These are phyloP conservation scores for Drosophila micromelanica DNA, from an alignment of 1,140 invertebrate species.

Conservation along the genomic window DNA sequence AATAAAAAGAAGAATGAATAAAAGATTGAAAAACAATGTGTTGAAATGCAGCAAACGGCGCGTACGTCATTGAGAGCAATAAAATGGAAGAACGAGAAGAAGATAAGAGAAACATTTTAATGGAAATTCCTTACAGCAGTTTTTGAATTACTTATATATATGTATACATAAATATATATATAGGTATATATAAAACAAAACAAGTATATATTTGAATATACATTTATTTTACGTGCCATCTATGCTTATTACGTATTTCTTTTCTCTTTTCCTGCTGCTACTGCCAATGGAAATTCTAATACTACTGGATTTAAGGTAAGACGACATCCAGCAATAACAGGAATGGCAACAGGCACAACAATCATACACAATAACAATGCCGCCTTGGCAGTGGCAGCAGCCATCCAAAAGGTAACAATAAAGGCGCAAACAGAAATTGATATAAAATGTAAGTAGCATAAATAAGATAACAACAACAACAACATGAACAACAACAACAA, in stretches of 20 bases:
- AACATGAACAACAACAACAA: slow-evolving; percentile 48
- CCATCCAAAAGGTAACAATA: slow-evolving; percentile 50
- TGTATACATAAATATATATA: neutral
- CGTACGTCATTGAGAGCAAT: slow-evolving; percentile 62
- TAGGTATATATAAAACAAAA: neutral
- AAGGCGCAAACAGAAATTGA: slow-evolving; percentile 73
- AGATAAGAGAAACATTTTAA: slow-evolving; percentile 81
- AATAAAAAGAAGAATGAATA: slow-evolving; percentile 13
- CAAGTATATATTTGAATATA: slow-evolving; percentile 25
- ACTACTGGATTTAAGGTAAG: slow-evolving; percentile 65
- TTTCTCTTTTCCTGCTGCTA: slow-evolving; percentile 28
- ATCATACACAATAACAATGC: slow-evolving; percentile 49
- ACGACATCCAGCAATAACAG: slow-evolving; percentile 44
- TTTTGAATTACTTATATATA: slow-evolving; percentile 69
- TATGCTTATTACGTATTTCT: slow-evolving; percentile 59
- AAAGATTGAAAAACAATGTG: slow-evolving; percentile 56
- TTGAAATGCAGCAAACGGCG: slow-evolving; percentile 61
- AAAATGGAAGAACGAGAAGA: slow-evolving; percentile 74
- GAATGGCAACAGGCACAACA: slow-evolving; percentile 49
- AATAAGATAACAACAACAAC: slow-evolving; percentile 67
- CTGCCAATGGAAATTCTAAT: slow-evolving; percentile 77
- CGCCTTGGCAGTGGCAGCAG: slow-evolving; percentile 36
- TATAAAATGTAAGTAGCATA: slow-evolving; percentile 80
- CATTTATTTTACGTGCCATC: slow-evolving; percentile 72
- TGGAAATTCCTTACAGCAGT: slow-evolving; percentile 81